Evolutionary conservation across 2,888 invertebrate species (phyloP).

Genomic region (Carpatolechia fugitivella): DNA sequence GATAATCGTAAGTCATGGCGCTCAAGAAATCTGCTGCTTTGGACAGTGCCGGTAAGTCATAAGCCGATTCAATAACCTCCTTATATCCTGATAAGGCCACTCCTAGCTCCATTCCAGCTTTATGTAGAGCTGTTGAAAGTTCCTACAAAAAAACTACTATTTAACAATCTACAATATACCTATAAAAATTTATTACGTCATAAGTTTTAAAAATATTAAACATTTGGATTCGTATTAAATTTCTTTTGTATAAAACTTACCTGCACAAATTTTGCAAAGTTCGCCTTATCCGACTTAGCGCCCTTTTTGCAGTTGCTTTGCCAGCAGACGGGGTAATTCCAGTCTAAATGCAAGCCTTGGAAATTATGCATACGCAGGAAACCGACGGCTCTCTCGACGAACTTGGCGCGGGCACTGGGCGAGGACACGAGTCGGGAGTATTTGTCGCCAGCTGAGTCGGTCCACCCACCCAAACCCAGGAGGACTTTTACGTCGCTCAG

Average conservation of each 20-base stretch:
- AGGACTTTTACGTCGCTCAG: conserved; percentile 83
- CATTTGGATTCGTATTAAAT: no score
- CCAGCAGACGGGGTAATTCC: conserved; percentile 97
- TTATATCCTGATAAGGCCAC: conserved; percentile 94
- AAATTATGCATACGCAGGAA: conserved; percentile 88
- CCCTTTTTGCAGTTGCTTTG: conserved; percentile 93
- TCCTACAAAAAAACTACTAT: conserved; percentile 76
- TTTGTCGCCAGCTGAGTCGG: conserved; percentile 93
- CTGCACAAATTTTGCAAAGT: conserved; percentile 86
- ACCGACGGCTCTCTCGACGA: conserved; percentile 83
- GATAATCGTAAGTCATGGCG: conserved; percentile 93
- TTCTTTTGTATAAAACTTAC: conserved; percentile 60
- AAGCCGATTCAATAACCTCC: conserved; percentile 92
- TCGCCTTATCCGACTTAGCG: conserved; percentile 86
- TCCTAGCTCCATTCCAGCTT: conserved; percentile 85
- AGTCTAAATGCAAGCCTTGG: conserved; percentile 93
- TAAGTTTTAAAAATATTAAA: no score
- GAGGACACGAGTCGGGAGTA: conserved; percentile 89
- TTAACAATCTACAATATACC: no score
- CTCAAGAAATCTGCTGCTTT: conserved; percentile 87
- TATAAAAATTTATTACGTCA: no score
- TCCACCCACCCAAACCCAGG: conserved; percentile 96
- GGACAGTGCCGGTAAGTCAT: conserved; percentile 86
- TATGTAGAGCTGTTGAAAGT: conserved; percentile 82
- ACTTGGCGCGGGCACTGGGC: conserved; percentile 82